Percentiles rank a stretch among this genome's conserved stretches.
Evolutionary conservation across 2,113 vertebrate species (phyloP).

Genomic region (Strigops habroptila): DNA sequence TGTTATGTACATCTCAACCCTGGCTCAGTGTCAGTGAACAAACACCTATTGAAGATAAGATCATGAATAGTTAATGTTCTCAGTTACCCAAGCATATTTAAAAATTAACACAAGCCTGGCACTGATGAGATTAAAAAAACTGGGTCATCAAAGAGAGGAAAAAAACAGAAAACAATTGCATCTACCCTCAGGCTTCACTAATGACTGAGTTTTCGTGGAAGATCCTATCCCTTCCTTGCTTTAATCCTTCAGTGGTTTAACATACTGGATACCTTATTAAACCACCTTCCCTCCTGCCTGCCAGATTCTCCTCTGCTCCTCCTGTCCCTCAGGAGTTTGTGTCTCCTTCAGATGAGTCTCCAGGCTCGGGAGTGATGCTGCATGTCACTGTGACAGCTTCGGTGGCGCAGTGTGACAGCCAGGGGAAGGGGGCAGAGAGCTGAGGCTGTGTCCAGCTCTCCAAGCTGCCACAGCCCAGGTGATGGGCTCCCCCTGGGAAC

Average conservation of each 20-base stretch:
- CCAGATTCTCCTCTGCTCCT: background rate
- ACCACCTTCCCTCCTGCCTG: background rate
- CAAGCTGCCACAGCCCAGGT: background rate
- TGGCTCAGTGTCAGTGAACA: background rate
- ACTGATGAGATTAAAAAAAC: conserved; percentile 44
- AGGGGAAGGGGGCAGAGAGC: background rate
- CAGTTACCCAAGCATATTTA: conserved; percentile 57
- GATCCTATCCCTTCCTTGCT: background rate
- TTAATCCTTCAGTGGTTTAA: conserved; percentile 7
- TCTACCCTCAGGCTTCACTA: conserved; percentile 23
- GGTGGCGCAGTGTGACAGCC: background rate
- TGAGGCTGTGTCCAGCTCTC: background rate
- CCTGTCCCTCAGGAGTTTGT: background rate
- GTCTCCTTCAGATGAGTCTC: background rate
- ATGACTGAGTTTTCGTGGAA: background rate
- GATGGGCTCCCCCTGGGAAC: background rate
- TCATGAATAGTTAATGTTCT: conserved; percentile 45
- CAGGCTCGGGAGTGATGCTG: background rate
- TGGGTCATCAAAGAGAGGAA: conserved; percentile 47
- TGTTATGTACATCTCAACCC: background rate
- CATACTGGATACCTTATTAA: background rate
- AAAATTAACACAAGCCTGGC: conserved; percentile 53
- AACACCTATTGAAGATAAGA: conserved; percentile 5
- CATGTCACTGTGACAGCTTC: background rate
- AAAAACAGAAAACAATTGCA: conserved; percentile 30